A percentile compares a stretch with the other conserved stretches of the same genome.
Evolutionary conservation across 1,140 invertebrate genomes (phyloP).

Genomic region (Drosophila willistoni): DNA sequence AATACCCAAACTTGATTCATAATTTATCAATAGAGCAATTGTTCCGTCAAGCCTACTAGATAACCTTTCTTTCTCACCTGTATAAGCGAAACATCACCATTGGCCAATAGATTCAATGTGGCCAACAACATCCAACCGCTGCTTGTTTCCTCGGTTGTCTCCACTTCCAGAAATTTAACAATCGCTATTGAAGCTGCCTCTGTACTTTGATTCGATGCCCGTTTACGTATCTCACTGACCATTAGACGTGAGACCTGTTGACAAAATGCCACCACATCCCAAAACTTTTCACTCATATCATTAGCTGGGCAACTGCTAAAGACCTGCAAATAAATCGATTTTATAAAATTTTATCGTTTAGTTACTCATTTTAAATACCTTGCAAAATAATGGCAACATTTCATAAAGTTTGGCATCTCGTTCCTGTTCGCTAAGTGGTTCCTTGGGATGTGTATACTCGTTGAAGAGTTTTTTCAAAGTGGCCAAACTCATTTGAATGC

Average conservation of each 20-base stretch:
- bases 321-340: conserved; percentile 86
- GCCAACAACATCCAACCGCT: conserved; percentile 98
- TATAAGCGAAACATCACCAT: conserved; percentile 91
- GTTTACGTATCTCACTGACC: conserved; percentile 95
- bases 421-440: conserved; percentile 91
- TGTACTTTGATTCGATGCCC: conserved; percentile 97
- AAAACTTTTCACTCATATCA: conserved; percentile 98
- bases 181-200: conserved; percentile 98
- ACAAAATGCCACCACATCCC: conserved; percentile 95
- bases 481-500: conserved; percentile 95
- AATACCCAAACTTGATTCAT: conserved; percentile 56
- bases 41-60: background rate
- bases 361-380: conserved; percentile 86
- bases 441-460: conserved; percentile 94
- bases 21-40: background rate
- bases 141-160: conserved; percentile 95
- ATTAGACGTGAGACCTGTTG: conserved; percentile 97
- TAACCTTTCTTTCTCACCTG: conserved; percentile 86
- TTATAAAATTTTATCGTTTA: background rate
- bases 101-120: conserved; percentile 94
- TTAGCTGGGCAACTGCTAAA: conserved; percentile 94
- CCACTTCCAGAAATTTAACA: conserved; percentile 97
- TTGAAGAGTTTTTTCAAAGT: conserved; percentile 98
- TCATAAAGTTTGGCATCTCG: conserved; percentile 97
- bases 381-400: conserved; percentile 99